A percentile compares a stretch with the other conserved stretches of the same genome.
Conservation (phyloP, 2,113 vertebrate species). For the Burhinus bistriatus region DNA sequence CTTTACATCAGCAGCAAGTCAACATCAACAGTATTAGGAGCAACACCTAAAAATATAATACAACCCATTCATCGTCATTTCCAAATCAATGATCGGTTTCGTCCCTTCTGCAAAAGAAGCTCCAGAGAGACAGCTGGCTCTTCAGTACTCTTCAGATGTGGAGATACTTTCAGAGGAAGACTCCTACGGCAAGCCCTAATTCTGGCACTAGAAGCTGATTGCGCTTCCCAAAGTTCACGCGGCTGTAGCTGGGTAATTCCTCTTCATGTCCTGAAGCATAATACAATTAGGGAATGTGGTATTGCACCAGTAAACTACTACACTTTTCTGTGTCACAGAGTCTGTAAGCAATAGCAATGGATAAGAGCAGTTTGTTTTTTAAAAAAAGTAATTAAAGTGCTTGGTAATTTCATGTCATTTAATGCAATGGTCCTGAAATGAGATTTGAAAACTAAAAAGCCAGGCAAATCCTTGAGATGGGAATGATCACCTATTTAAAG, state of each 20-base stretch:
- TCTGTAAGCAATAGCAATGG: background rate
- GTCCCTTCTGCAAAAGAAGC: background rate
- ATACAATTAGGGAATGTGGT: rapidly evolving
- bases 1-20: background rate
- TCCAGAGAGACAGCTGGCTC: background rate
- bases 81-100: background rate
- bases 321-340: background rate
- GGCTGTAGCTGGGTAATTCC: background rate
- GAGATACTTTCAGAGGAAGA: background rate
- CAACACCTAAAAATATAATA: background rate
- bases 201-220: background rate
- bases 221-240: background rate
- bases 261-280: background rate
- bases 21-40: rapidly evolving
- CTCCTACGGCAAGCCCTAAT: background rate
- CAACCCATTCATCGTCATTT: background rate
- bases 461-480: slow-evolving; percentile 8
- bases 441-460: slow-evolving; percentile 32
- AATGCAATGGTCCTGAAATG: slow-evolving; percentile 20
- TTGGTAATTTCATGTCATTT: slow-evolving; percentile 21
- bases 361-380: background rate
- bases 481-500: slow-evolving; percentile 26
- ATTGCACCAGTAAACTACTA: background rate
- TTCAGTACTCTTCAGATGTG: background rate
- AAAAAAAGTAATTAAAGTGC: slow-evolving; percentile 32